These are phyloP conservation scores for Harpalus rubripes DNA, from an alignment of 2,888 invertebrate species.

Conservation along the genomic window DNA sequence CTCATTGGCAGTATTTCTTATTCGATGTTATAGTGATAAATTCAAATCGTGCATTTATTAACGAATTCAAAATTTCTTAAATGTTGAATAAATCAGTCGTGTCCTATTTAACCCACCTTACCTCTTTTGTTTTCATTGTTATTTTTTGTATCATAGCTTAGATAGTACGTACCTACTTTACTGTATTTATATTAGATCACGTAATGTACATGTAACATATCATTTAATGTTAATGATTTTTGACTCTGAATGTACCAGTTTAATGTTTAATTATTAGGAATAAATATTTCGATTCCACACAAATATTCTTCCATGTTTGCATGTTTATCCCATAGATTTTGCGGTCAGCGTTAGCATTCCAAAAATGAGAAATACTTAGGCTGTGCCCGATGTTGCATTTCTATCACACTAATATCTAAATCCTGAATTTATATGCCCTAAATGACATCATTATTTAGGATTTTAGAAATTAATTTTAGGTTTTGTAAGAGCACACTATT, in stretches of 20 bases:
- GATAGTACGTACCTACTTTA: conserved; percentile 41
- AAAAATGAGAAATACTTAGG: no score
- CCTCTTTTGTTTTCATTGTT: conserved; percentile 58
- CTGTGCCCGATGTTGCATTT: no score
- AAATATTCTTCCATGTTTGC: background rate
- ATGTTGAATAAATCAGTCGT: conserved; percentile 46
- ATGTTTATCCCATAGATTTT: no score
- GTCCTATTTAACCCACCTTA: conserved; percentile 63
- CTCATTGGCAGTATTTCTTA: conserved; percentile 33
- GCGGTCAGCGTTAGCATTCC: no score
- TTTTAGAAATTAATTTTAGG: no score
- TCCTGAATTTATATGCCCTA: no score
- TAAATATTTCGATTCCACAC: conserved; percentile 47
- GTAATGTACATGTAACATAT: conserved; percentile 51
- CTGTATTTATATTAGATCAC: conserved; percentile 54
- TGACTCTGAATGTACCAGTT: conserved; percentile 42
- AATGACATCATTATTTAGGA: no score
- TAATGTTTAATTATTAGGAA: conserved; percentile 7
- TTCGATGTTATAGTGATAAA: conserved; percentile 53
- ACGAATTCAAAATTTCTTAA: conserved; percentile 48
- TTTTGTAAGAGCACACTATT: no score
- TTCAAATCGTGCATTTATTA: conserved; percentile 57
- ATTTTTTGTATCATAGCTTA: conserved; percentile 56
- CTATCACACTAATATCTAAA: no score
- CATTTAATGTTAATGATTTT: conserved; percentile 41